Conservation (phyloP, 2,113 vertebrate species). For the Stigmatopora nigra region DNA sequence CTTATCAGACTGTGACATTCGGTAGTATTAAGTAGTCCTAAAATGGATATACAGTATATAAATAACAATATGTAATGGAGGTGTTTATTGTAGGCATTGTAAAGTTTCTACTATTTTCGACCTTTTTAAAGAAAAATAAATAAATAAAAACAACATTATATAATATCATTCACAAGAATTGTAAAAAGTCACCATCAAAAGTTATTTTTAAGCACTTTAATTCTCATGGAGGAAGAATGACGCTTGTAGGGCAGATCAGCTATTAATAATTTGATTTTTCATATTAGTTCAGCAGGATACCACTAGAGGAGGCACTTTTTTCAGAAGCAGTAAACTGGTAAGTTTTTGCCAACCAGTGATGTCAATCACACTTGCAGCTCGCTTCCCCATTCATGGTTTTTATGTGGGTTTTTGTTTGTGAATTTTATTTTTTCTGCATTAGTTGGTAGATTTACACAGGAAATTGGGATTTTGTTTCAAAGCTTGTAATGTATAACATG, state of each 20-base stretch:
- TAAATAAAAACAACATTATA: too few species aligned
- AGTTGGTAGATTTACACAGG: conserved; percentile 25
- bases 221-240: conserved; percentile 23
- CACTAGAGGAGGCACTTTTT: conserved; percentile 34
- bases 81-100: not conserved
- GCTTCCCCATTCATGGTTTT: conserved; percentile 2
- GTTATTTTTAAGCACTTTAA: conserved; percentile 60
- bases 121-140: not conserved
- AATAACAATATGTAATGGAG: conserved; percentile 6
- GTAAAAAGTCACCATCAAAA: conserved; percentile 17
- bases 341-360: conserved; percentile 11
- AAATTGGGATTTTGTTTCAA: conserved; percentile 15
- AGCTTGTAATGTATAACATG: conserved; percentile 10
- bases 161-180: not conserved
- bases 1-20: conserved; percentile 13
- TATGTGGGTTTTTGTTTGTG: conserved; percentile 7
- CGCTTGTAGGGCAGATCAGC: not conserved
- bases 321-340: conserved; percentile 11
- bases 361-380: not conserved
- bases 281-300: conserved; percentile 14
- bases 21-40: conserved; percentile 8
- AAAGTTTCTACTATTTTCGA: conserved; percentile 13
- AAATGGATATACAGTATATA: not conserved
- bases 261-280: conserved; percentile 29
- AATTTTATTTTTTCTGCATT: conserved; percentile 7